These are phyloP conservation scores for Rhamnusium bicolor DNA, from an alignment of 2,888 invertebrate genomes.

Conservation along the genomic window DNA sequence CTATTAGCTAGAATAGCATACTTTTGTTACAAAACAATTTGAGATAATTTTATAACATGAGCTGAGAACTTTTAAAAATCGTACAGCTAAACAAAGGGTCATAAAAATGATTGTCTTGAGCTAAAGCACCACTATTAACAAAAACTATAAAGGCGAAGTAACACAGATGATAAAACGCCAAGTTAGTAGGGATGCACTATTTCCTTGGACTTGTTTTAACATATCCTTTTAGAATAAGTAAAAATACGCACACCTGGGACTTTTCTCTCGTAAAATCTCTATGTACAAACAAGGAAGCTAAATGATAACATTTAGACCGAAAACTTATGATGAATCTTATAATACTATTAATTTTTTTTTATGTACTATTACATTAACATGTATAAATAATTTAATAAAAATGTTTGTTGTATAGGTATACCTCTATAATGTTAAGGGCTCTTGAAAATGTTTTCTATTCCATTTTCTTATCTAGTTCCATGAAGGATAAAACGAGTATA, in stretches of 20 bases:
- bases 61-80: not conserved
- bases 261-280: not conserved
- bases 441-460: no score
- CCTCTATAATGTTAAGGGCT: no score
- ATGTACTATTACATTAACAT: no score
- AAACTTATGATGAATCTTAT: not conserved
- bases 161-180: constrained; percentile 19
- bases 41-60: not conserved
- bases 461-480: no score
- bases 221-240: constrained; percentile 5
- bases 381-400: no score
- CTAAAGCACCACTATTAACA: constrained; percentile 4
- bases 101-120: constrained; percentile 12
- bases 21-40: not conserved
- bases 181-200: constrained; percentile 12
- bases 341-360: not conserved
- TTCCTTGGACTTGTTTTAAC: not conserved
- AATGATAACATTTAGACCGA: not conserved
- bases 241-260: constrained; percentile 10
- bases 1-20: not conserved
- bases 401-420: no score
- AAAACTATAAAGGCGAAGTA: constrained; percentile 26
- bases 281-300: not conserved
- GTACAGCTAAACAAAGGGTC: not conserved
- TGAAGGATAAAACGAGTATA: no score